Conservation (phyloP, 2,113 vertebrate species). For the Sclerurus mexicanus region DNA sequence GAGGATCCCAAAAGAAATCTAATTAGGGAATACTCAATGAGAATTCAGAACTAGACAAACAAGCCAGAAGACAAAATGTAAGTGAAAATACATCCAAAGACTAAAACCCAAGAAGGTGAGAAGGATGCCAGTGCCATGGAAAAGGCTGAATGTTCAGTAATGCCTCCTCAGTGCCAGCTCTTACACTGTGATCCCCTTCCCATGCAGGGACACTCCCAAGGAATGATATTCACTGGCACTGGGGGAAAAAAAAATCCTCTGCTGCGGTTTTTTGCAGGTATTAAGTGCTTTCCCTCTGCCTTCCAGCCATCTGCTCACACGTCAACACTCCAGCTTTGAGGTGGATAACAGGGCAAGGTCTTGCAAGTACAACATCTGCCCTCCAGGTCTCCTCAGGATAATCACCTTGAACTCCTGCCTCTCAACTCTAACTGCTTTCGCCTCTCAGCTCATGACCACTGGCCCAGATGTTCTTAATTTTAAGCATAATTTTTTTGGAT, state of each 20-base stretch:
- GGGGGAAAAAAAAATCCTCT: background rate
- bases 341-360: background rate
- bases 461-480: background rate
- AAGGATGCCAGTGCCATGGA: background rate
- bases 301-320: background rate
- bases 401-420: background rate
- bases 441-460: background rate
- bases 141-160: background rate
- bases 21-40: background rate
- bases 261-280: background rate
- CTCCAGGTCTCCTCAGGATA: background rate
- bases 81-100: background rate
- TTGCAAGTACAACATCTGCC: background rate
- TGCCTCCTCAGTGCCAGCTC: rapidly evolving
- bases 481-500: background rate
- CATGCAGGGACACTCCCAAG: background rate
- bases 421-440: background rate
- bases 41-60: background rate
- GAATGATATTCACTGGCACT: no score
- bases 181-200: background rate
- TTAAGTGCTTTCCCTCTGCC: background rate
- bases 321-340: background rate
- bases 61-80: background rate
- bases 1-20: background rate
- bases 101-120: background rate